Conservation (phyloP, 2,797 vertebrate genomes). For the Aratinga solstitialis region DNA sequence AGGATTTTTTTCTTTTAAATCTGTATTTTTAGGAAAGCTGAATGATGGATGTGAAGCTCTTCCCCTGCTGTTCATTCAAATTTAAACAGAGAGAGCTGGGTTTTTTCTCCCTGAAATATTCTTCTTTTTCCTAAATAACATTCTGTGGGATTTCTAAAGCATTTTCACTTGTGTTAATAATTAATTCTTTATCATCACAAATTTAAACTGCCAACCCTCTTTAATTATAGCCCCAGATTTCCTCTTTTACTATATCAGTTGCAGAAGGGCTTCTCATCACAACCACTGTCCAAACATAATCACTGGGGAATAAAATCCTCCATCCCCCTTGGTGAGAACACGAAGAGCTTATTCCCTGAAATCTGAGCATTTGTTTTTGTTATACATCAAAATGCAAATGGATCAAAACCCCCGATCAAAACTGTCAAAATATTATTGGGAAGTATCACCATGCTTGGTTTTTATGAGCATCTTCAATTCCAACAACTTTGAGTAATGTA, state of each 20-base stretch:
- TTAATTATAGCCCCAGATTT: not conserved
- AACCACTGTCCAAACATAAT: constrained; percentile 4
- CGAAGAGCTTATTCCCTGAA: not conserved
- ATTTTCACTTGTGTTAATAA: not conserved
- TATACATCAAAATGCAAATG: constrained; percentile 11
- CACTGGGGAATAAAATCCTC: constrained; percentile 7
- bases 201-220: not conserved
- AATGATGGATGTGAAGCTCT: not conserved
- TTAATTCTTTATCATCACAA: not conserved
- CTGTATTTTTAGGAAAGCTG: not conserved
- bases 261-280: constrained; percentile 26
- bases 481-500: not conserved
- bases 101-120: not conserved
- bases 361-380: constrained; percentile 4
- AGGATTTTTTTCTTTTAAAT: not conserved
- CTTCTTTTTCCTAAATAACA: not conserved
- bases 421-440: constrained; percentile 4
- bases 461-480: constrained; percentile 26
- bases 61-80: not conserved
- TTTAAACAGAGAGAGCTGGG: not conserved
- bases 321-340: not conserved
- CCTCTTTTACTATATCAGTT: not conserved
- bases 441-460: not conserved
- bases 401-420: constrained; percentile 3
- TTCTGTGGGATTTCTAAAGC: not conserved